Base-by-base conservation (phyloP, 2,797 vertebrate species). In the Chelon labrosus region DNA sequence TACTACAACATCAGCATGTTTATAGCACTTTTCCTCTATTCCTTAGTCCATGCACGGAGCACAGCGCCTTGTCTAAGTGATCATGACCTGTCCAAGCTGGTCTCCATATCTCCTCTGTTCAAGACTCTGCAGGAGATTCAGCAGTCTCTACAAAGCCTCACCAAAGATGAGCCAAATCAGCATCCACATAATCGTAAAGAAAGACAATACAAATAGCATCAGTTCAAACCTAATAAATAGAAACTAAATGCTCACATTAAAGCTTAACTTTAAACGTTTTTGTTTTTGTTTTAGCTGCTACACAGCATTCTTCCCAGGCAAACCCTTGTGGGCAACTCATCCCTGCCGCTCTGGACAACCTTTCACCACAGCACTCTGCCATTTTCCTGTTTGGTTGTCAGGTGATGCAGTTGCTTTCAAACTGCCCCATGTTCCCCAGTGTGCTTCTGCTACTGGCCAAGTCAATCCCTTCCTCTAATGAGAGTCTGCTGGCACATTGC, bases 361-460 rank as follows among this genome's bases (percentile, higher is more conserved):
- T 97, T 55, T 94, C 95, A 5, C 93, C 95, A 35, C 92, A 91
- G 13, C 92, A 94, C 82, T 93, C 93, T 1, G 89, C 94, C 1
- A 66, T 96, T 64, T 96, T 95, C 85, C 82, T 94, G 27, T 96
- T 96, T 72, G 96, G 95, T 62, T 95, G 95, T 75, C 91, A 93
- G 27, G 88, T 96, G 67, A 75, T 94, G 70, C 87, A 86, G 63
- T 75, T 95, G 72, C 91, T 96, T 22, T 88, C 86, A 71, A 85
- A 65, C 68, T 72, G 79, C 56, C 85, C 88, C 31, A 70, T 66
- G 38, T 94, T 94, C 61, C 94, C 94, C 31, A 84, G 90, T 0
- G 80, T 94, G 44, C 86, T 94, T 37, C 92, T 97, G 60, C 82
- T 96, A 3, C 78, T 94, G 88, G 94, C 96, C 58, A 93, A 93